Conservation (phyloP, 2,888 invertebrate genomes). For the Pogonocherus hispidulus region DNA sequence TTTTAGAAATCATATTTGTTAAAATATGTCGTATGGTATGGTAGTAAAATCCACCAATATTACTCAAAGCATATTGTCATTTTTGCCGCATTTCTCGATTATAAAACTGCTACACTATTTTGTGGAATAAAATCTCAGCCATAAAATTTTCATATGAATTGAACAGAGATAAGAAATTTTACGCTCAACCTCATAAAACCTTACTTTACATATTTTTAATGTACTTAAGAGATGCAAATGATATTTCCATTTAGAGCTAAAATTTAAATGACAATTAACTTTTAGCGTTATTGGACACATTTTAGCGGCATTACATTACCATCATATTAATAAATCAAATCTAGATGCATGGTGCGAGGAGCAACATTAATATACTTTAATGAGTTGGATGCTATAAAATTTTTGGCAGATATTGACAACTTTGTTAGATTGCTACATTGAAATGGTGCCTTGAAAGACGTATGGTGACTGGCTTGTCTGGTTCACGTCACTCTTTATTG, state of each 20-base stretch:
- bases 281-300: background rate
- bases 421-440: background rate
- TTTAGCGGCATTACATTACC: background rate
- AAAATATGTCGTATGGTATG: too few species aligned
- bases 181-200: background rate
- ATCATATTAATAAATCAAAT: background rate
- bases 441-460: background rate
- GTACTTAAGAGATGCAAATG: too few species aligned
- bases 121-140: background rate
- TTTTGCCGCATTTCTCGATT: background rate
- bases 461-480: too few species aligned
- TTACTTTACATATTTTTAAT: background rate
- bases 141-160: constrained; percentile 1
- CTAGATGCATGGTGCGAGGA: background rate
- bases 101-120: background rate
- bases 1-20: too few species aligned
- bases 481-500: too few species aligned
- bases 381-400: background rate
- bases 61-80: background rate
- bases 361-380: background rate
- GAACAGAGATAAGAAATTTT: background rate
- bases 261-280: background rate
- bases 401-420: background rate
- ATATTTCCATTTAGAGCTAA: background rate
- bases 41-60: background rate